Base-by-base conservation (phyloP, 2,888 invertebrate species). In the Drosophila hamatofila region DNA sequence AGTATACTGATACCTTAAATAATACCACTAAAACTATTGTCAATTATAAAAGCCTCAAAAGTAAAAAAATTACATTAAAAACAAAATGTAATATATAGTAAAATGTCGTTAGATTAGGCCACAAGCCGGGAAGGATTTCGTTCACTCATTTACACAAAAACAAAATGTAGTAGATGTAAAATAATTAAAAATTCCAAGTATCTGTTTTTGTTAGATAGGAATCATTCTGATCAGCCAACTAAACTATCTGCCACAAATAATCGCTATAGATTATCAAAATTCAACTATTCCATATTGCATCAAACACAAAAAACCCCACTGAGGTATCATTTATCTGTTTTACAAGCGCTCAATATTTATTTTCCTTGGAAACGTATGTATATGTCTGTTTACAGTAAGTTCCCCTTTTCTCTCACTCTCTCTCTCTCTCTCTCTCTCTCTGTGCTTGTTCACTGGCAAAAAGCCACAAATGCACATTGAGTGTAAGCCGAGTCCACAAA, bases 401-500 rank as follows among this genome's bases (percentile, higher is more conserved):
- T 14, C 21, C n/a, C n/a, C 9, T 1, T 30, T 5, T 4, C 25
- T 41, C 37, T 16, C 16, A 0, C 37, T 14, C 35, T 5, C 14
- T 33, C 33, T 33, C 1, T 11, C 35, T 5, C 14, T 25, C 11
- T 9, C 16, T 27, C 0, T 9, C 3, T 9, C 21, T 21, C 25
- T 35, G 9, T 35, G 11, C 18, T 18, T 21, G 14, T 9, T 16
- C 14, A 5, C 37, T 9, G 27, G 18, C 55, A 37, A 61, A 69
- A 80, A 67, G 78, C 83, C 88, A 76, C 88, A 87, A 74, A 83
- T 74, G 81, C 76, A 69, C 75, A 84, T 89, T 89, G 72, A 74
- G 85, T 76, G 88, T 85, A 82, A 82, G 73, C 72, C 83, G 72
- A 82, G 39, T 75, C 90, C 84, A 72, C 86, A 85, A 85, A 66